Percentiles rank a stretch among this genome's conserved stretches.
Conservation (phyloP, 2,888 invertebrate genomes). For the Crocallis elinguaria region DNA sequence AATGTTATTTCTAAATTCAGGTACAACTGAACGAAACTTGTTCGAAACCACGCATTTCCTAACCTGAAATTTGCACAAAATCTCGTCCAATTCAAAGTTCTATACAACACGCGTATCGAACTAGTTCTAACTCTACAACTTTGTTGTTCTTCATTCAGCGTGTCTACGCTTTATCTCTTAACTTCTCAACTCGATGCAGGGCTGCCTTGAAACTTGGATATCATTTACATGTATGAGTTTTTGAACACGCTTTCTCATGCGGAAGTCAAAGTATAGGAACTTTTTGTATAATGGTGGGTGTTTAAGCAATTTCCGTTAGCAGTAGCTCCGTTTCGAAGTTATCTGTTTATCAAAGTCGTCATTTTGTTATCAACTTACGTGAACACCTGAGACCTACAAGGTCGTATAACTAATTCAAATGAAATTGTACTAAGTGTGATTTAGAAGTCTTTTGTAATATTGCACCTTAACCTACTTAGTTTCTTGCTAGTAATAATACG, state of each 20-base stretch:
- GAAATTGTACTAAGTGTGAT: no score
- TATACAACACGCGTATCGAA: constrained; percentile 4
- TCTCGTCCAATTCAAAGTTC: background rate
- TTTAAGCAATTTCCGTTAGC: background rate
- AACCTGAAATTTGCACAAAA: background rate
- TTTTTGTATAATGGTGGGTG: constrained; percentile 14
- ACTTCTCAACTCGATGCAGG: constrained; percentile 16
- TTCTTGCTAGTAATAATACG: no score
- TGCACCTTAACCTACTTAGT: no score
- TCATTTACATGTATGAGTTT: constrained; percentile 26
- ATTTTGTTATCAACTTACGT: no score
- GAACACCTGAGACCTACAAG: no score
- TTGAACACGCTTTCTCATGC: constrained; percentile 13
- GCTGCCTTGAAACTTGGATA: constrained; percentile 15
- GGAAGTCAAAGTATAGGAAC: background rate
- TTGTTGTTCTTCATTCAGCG: constrained; percentile 18
- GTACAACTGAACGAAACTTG: constrained; percentile 13
- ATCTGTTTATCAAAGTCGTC: background rate
- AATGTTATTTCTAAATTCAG: background rate
- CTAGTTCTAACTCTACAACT: constrained; percentile 25
- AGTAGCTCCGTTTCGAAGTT: background rate
- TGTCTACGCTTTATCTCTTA: constrained; percentile 19
- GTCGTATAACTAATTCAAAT: no score
- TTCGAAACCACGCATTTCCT: background rate
- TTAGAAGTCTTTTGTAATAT: no score